These are phyloP conservation scores for Notechis scutatus DNA, from an alignment of 2,113 vertebrate genomes.

Conservation along the genomic window DNA sequence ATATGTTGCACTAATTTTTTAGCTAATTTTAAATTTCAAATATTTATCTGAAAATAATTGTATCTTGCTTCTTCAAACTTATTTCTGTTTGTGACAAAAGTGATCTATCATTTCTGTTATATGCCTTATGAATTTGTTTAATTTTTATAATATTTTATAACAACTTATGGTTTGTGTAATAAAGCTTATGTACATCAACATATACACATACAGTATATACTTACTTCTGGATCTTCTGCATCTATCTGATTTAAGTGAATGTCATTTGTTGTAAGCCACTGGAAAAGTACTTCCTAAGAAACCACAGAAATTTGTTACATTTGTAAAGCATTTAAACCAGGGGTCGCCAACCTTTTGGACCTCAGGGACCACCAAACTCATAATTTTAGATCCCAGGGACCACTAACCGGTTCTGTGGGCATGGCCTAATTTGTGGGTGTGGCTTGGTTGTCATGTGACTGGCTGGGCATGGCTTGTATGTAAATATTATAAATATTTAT, in stretches of 20 bases:
- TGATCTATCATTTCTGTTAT: not conserved
- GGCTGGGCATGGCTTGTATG: too few species aligned
- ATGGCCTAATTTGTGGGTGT: too few species aligned
- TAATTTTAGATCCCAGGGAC: too few species aligned
- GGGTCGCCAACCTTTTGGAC: too few species aligned
- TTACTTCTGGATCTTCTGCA: constrained; percentile 92
- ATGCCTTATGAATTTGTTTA: not conserved
- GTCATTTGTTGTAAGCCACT: constrained; percentile 90
- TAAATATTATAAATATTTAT: too few species aligned
- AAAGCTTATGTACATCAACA: not conserved
- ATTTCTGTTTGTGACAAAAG: not conserved
- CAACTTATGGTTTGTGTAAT: not conserved
- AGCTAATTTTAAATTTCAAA: not conserved
- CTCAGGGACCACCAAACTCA: too few species aligned
- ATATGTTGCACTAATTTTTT: not conserved
- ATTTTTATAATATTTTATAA: not conserved
- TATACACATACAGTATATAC: not conserved
- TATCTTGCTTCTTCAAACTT: not conserved
- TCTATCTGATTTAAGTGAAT: constrained; percentile 93
- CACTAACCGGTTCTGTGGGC: too few species aligned
- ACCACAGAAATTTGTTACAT: constrained; percentile 9
- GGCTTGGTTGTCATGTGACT: too few species aligned
- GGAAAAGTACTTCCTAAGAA: constrained; percentile 89
- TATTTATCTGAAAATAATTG: not conserved
- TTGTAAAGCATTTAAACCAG: not conserved